Evolutionary conservation across 2,113 vertebrate species (phyloP), one percentile per base, ranked within the genome.

Genomic region (Corydoras sp.): DNA sequence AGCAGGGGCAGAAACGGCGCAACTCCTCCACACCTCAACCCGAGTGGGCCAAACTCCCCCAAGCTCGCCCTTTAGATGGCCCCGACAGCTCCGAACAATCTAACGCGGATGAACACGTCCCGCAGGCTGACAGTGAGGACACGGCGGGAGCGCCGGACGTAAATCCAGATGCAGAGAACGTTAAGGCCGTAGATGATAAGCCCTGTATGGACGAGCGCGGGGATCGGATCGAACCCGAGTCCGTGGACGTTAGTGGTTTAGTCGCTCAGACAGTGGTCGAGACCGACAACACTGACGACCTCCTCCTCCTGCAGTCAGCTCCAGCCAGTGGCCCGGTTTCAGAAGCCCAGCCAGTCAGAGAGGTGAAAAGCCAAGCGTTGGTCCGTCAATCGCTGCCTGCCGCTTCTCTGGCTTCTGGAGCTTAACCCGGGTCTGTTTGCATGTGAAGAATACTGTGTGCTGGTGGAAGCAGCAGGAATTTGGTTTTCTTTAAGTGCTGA

Each of bases 351-450:
- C 90, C 90, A 85, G 85, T 91, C 11, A 88, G 92, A 77, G 96
- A 98, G 95, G 96, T 98, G 92, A 87, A 75, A 61, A 68, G 13
- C 65, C 50, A 31, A 24, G 29, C 69, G 53, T 75, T 13, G 15
- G 58, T 72, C 56, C 12, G 9, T 43, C 53, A 65, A 55, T 18
- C 31, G 50, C 61, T 68, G 65, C 72, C 72, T 74, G 72, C 65
- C 62, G 65, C 65, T 68, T 62, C 24, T 74, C 59, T 49, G 58
- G 65, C 72, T 74, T 62, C 58, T 74, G 10, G 50, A 74, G 65
- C 72, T 74, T 65, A 69, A 66, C 72, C 5, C 12, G 10, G 48
- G 58, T 62, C 72, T 68, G 59, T 68, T 31, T 74, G 72, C 72
- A 74, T 74, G 72, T 68, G 13, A 53, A 56, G 51, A 8, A 49